Evolutionary conservation across 2,113 vertebrate species (phyloP), one percentile per base, ranked within the genome.

Genomic region (Neolamprologus toae): DNA sequence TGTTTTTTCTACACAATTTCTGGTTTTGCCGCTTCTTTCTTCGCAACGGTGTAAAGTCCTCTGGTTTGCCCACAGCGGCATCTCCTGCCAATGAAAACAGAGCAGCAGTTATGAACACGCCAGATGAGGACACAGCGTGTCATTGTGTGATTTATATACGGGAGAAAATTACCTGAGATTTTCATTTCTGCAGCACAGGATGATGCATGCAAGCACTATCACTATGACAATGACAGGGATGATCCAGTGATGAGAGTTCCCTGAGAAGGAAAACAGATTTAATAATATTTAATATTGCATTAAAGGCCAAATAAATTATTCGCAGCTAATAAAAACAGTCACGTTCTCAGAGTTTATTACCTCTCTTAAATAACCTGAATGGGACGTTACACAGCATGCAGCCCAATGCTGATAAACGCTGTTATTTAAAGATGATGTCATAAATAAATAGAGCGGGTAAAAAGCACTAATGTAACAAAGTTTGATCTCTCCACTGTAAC

Each of bases 331-430:
- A 47, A 45, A 63, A 47, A 57, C 33, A 81, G 40, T 31, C 55
- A 82, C 10, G 14, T 82, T 10, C 16, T 63, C 42, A 1, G 16
- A 82, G 57, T 26, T 47, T 35, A 47, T 47, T 49, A 31, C 7
- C n/a, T 1, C 3, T 73, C 21, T 10, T 26, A 16, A 4, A 71
- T 1, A 42, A 2, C 0, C 0, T 71, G 37, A 71, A 71, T 1
- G 2, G 0, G 63, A 40, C 4, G 3, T 0, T 0, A 8, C 61
- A 37, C n/a, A 73, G 12, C n/a, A 71, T 71, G 37, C n/a, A 42
- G 61, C 61, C 19, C 2, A 11, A 19, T 12, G 61, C 63, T 37
- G 33, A 37, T 37, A 68, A 68, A 73, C 13, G 0, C 37, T 73
- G 35, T 71, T 23, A 45, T 45, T 73, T 73, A 73, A 23, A 26